Evolutionary conservation across 2,797 vertebrate genomes (phyloP), one percentile per base, ranked within the genome.

Genomic region (Halcyon smyrnensis): DNA sequence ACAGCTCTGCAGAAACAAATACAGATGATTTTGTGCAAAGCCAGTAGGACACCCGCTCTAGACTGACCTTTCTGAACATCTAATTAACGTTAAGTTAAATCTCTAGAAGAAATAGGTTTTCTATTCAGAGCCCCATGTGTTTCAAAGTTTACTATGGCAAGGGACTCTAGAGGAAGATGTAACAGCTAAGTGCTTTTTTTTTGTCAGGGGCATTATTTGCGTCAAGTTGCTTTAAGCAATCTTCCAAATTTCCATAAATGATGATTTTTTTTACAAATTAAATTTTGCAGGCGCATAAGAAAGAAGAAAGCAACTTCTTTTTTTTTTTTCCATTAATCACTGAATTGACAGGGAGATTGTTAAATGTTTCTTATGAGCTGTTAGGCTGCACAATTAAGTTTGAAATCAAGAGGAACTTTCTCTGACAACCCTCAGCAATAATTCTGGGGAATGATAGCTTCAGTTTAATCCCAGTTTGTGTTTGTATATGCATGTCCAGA

Each of bases 181-280:
- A 74, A 67, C 56, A 88, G 48, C 50, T 93, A 90, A 87, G 70
- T 30, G 74, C 43, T 23, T 56, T 65, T 73, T 56, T 78, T 71
- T 36, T 8, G 41, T 62, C 63, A 74, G 46, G 25, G 70, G 85
- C 64, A 93, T 93, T 93, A 95, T 90, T 76, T 92, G 57, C 64
- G 93, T 69, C 54, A 89, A 91, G 84, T 92, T 91, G 74, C 84
- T 97, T 94, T 73, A 96, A 89, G 62, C 75, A 90, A 48, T 97
- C 92, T 84, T 93, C 78, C 9, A 46, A 91, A 95, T 67, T 95
- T 94, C 92, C 76, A 76, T 71, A 87, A 97, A 94, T 60, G 43
- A 96, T 84, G 59, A 82, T 74, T 59, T 81, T 82, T 96, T 96
- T 95, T 84, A 87, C 80, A 97, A 97, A 97, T 96, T 89, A 96